A percentile compares a stretch with the other conserved stretches of the same genome.
Evolutionary conservation across 2,797 vertebrate genomes (phyloP).

Genomic region (Xenops minutus): DNA sequence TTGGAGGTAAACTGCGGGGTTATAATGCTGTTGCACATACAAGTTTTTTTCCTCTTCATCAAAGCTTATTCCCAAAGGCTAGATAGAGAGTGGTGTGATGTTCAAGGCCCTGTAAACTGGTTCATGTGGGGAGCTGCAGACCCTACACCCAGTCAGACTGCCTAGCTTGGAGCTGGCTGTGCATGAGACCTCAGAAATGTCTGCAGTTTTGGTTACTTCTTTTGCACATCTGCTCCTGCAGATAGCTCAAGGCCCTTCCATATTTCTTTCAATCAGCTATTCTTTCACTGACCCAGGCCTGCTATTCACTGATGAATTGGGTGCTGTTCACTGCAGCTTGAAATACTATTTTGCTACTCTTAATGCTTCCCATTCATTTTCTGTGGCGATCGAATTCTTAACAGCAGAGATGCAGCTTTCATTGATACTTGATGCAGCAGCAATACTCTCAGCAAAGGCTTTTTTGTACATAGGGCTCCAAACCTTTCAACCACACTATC

Average conservation of each 20-base stretch:
- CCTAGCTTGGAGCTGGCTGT: accelerated
- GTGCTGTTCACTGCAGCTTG: constrained; percentile 24
- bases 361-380: constrained; percentile 57
- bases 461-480: constrained; percentile 50
- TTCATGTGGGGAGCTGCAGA: background rate
- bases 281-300: background rate
- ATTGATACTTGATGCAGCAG: constrained; percentile 42
- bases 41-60: background rate
- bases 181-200: background rate
- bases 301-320: constrained; percentile 19
- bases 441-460: constrained; percentile 44
- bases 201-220: background rate
- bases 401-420: constrained; percentile 51
- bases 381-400: background rate
- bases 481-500: constrained; percentile 35
- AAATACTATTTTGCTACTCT: constrained; percentile 13
- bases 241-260: background rate
- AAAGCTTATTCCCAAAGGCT: background rate
- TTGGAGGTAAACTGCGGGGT: background rate
- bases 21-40: background rate
- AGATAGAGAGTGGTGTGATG: background rate
- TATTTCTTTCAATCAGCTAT: constrained; percentile 26
- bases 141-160: background rate
- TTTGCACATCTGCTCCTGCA: constrained; percentile 5
- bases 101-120: background rate